Evolutionary conservation across 2,113 vertebrate species (phyloP).

Genomic region (Myiagra hebetior): DNA sequence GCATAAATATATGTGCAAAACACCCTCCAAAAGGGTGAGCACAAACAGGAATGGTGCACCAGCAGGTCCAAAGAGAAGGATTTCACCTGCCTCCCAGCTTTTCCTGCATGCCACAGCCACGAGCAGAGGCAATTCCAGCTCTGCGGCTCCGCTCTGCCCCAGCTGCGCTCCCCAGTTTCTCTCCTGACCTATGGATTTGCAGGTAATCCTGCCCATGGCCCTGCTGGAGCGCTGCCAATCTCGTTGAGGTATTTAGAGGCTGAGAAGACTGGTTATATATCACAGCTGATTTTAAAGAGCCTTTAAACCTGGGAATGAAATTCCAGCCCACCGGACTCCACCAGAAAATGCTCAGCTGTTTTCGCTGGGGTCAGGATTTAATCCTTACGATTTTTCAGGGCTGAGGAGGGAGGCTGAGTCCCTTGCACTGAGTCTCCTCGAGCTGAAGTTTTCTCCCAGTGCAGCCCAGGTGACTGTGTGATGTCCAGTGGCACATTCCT

Average conservation of each 20-base stretch:
- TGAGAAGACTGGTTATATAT: not conserved
- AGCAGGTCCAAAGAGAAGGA: not conserved
- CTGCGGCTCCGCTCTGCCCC: rapidly evolving
- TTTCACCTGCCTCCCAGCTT: not conserved
- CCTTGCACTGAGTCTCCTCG: not conserved
- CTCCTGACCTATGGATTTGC: not conserved
- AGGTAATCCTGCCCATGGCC: not conserved
- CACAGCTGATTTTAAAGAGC: not conserved
- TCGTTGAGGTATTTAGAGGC: not conserved
- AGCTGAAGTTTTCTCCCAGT: not conserved
- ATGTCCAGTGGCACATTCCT: not conserved
- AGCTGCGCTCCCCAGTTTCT: not conserved
- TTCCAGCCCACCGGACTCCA: not conserved
- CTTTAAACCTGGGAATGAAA: slow-evolving; percentile 8
- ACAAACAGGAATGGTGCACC: not conserved
- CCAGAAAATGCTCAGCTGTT: not conserved
- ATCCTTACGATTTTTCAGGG: not conserved
- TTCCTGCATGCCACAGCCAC: not conserved
- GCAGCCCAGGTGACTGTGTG: not conserved
- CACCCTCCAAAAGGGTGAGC: not conserved
- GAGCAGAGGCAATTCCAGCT: not conserved
- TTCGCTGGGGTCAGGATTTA: not conserved
- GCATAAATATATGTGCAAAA: not conserved
- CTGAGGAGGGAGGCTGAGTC: not conserved
- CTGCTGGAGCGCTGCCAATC: not conserved